phyloP scores from a whole-genome alignment of 2,113 vertebrate species.

The Poeciliopsis retropinna region DNA sequence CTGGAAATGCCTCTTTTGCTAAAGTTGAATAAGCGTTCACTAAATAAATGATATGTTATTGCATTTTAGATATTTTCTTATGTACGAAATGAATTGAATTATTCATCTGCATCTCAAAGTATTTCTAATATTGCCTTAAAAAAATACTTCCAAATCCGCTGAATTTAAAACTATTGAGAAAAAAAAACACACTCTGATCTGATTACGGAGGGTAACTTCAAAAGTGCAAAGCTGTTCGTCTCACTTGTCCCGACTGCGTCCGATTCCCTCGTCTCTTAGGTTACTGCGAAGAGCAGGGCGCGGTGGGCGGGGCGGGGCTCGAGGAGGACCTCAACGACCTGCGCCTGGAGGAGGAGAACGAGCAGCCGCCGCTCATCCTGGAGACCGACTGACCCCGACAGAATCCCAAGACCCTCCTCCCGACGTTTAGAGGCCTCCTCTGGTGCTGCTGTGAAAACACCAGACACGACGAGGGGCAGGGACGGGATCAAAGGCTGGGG shows the following conservation, averaged over 20 bases:
- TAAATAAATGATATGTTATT: too few relatives aligned
- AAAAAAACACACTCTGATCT: too few relatives aligned
- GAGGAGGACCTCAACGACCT: slow-evolving; percentile 91
- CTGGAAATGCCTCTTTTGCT: too few relatives aligned
- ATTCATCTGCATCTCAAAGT: too few relatives aligned
- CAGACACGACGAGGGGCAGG: slow-evolving; percentile 76
- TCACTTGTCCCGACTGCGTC: background rate
- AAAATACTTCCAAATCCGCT: too few relatives aligned
- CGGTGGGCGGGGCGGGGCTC: slow-evolving; percentile 87
- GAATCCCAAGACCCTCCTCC: slow-evolving; percentile 55
- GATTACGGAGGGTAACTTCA: too few relatives aligned
- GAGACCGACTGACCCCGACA: slow-evolving; percentile 87
- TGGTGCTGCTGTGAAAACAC: slow-evolving; percentile 88
- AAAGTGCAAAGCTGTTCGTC: background rate
- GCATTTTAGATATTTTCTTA: too few relatives aligned
- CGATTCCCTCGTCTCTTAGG: slow-evolving; percentile 71
- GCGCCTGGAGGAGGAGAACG: slow-evolving; percentile 93
- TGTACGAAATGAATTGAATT: too few relatives aligned
- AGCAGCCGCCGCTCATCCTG: slow-evolving; percentile 97
- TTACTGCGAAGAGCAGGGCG: slow-evolving; percentile 93
- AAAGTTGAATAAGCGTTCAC: too few relatives aligned
- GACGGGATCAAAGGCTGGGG: slow-evolving; percentile 76
- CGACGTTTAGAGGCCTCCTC: slow-evolving; percentile 78
- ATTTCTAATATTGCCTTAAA: too few relatives aligned
- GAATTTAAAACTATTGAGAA: too few relatives aligned